Conservation (phyloP, 2,113 vertebrate species). For the Anser brachyrhynchus region DNA sequence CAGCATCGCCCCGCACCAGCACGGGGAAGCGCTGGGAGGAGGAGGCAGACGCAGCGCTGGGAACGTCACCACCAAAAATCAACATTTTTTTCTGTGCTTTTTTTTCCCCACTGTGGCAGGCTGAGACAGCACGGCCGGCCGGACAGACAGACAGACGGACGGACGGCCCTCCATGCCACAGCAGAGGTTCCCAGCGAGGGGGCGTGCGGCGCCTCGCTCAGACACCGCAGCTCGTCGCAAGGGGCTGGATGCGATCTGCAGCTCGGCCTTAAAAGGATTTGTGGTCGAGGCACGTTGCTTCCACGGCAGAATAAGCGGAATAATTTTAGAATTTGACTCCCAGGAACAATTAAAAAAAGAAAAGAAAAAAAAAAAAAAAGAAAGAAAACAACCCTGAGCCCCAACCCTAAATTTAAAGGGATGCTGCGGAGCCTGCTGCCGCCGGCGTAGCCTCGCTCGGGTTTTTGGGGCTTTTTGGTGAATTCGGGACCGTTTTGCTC, state of each 20-base stretch:
- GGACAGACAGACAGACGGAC: neutral
- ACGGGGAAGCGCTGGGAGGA: neutral
- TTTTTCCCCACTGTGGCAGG: neutral
- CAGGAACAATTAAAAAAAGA: conserved; percentile 7
- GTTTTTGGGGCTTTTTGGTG: neutral
- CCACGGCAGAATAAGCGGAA: neutral
- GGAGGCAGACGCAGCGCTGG: rapidly evolving
- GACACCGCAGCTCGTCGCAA: neutral
- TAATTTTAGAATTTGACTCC: neutral
- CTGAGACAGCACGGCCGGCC: neutral
- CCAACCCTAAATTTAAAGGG: neutral
- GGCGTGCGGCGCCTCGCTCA: neutral
- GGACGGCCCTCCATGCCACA: neutral
- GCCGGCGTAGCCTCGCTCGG: neutral
- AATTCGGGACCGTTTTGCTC: neutral
- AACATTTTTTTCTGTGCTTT: neutral
- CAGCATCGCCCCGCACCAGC: neutral
- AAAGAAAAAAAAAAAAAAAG: neutral
- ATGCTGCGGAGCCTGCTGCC: neutral
- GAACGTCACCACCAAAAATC: neutral
- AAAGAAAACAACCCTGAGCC: neutral
- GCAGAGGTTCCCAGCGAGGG: neutral
- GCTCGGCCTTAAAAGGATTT: conserved; percentile 24
- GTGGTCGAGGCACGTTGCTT: neutral
- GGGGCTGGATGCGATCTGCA: neutral